These are phyloP conservation scores for Graptemys geographica DNA, from an alignment of 2,797 vertebrate species.

Conservation along the genomic window DNA sequence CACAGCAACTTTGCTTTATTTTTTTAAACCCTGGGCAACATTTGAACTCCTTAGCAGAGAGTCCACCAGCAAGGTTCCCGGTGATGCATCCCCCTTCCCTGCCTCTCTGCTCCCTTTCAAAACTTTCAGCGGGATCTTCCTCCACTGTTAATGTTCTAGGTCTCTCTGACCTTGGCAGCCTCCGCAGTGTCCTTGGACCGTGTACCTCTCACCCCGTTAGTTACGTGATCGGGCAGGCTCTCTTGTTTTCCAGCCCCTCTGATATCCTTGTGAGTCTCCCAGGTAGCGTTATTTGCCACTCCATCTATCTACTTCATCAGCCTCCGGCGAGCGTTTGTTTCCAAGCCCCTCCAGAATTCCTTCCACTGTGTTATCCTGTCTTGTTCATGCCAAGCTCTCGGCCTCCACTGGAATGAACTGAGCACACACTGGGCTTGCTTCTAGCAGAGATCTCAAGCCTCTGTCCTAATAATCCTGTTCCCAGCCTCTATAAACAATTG, in stretches of 20 bases:
- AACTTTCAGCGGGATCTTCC: slow-evolving; percentile 40
- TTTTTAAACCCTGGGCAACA: not conserved
- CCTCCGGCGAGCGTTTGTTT: not conserved
- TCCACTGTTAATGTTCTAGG: slow-evolving; percentile 26
- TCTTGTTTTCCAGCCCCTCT: slow-evolving; percentile 49
- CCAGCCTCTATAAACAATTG: not conserved
- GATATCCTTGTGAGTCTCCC: slow-evolving; percentile 35
- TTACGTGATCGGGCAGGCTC: slow-evolving; percentile 45
- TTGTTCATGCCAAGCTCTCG: not conserved
- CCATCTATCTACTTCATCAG: slow-evolving; percentile 31
- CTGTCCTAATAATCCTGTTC: not conserved
- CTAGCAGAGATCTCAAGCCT: not conserved
- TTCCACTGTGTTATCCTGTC: slow-evolving; percentile 4
- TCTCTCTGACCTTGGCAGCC: slow-evolving; percentile 55
- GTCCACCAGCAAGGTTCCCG: not conserved
- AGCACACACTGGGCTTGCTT: not conserved
- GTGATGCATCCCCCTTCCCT: slow-evolving; percentile 5
- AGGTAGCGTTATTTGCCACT: not conserved
- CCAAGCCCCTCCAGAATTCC: slow-evolving; percentile 31
- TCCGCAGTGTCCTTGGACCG: slow-evolving; percentile 35
- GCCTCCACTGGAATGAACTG: not conserved
- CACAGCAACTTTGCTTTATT: slow-evolving; percentile 13
- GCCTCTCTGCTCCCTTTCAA: slow-evolving; percentile 31
- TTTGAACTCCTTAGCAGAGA: not conserved
- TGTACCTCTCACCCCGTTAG: not conserved